Conservation (phyloP, 2,113 vertebrate species). For the Syrmaticus mikado region DNA sequence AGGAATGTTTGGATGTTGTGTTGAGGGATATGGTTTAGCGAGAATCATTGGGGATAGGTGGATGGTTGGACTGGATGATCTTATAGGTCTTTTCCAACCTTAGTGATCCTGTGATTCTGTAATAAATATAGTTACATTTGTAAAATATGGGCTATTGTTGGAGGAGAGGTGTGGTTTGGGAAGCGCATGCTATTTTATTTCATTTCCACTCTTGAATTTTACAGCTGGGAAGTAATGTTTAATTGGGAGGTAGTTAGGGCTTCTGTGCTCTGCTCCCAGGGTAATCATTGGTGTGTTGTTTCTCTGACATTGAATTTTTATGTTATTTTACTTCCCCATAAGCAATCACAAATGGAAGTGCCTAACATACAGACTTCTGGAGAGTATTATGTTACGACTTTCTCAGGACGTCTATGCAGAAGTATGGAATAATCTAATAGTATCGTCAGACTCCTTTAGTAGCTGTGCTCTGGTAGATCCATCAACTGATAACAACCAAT, state of each 20-base stretch:
- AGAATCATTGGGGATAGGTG: too few species aligned
- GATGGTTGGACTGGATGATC: too few species aligned
- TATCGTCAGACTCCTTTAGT: not conserved
- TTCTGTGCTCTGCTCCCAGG: not conserved
- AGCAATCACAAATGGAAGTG: not conserved
- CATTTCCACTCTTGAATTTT: not conserved
- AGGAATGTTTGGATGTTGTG: too few species aligned
- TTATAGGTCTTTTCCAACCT: too few species aligned
- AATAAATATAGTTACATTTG: fast-evolving
- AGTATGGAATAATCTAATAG: not conserved
- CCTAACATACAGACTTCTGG: fast-evolving
- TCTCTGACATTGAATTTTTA: not conserved
- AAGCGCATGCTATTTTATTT: not conserved
- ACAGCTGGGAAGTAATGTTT: not conserved
- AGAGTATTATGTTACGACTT: not conserved
- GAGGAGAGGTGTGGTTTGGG: not conserved
- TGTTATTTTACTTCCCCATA: not conserved
- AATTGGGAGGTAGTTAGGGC: not conserved
- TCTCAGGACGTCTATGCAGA: not conserved
- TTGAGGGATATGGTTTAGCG: too few species aligned
- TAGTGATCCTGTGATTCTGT: too few species aligned
- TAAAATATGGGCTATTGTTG: not conserved
- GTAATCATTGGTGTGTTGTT: fast-evolving
- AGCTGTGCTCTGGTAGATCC: not conserved
- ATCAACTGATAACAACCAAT: not conserved